Evolutionary conservation across 1,140 invertebrate genomes (phyloP), one percentile per base, ranked within the genome.

Genomic region (Dolichoris vasculosae): DNA sequence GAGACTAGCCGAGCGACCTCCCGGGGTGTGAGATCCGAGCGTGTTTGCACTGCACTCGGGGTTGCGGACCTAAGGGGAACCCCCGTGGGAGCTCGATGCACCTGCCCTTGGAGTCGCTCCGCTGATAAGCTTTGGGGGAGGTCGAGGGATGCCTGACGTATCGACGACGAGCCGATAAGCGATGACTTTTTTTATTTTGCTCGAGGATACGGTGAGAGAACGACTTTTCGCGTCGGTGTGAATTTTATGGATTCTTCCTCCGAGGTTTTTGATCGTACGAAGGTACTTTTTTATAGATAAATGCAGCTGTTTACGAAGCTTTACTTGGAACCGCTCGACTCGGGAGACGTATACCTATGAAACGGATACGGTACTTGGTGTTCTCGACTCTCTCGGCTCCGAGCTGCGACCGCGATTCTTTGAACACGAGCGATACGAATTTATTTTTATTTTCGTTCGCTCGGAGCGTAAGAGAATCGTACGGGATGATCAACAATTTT

Each of bases 21-120:
- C 80, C 51, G 63, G 46, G 63, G 59, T 35, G 59, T 35, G 77
- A 23, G 55, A 30, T 26, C 32, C 30, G 15, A 35, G 13, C 55
- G 75, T 69, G n/a, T 82, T 82, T 82, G 46, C 78, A 43, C 59
- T 80, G 78, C 78, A 80, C 78, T 80, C 35, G 7, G 38, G 0
- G 26, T 9, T 46, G 26, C 9, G 23, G 46, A 43, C 43, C 1
- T 30, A 46, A 13, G 75, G 15, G 26, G 46, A 13, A 7, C 46
- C 4, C 11, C 43, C 40, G 38, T 48, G 11, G 75, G 64, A 67
- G 32, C 30, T 67, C 55, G 55, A 23, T 20, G 55, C 0, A 26
- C 4, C 3, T 2, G 4, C 23, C 23, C 51, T 13, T 46, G 43
- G 43, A n/a, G n/a, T n/a, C n/a, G n/a, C n/a, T n/a, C n/a, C n/a